Base-by-base conservation (phyloP, 2,888 invertebrate species). In the Epistrophe eligans region DNA sequence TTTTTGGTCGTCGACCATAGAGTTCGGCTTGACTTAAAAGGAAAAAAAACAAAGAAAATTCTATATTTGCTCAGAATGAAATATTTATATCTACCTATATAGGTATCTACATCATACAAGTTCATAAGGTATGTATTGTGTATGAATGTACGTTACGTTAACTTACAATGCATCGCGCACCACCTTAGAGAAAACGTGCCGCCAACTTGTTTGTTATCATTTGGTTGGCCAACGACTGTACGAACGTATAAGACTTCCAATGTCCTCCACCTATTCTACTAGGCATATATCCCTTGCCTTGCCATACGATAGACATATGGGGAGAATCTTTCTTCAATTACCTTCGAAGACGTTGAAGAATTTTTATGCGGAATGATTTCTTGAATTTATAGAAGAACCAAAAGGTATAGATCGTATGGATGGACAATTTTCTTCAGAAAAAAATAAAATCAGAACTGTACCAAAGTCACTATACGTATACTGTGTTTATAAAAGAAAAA, bases 131-230 rank as follows among this genome's bases (percentile, higher is more conserved):
- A 5, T 15, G 11, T 15, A 5, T 43, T 5, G 0, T 15, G 15
- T 1, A 15, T 43, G 43, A 43, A 43, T 15, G 43, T 15, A 15
- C 43, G 43, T 43, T 45, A 45, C n/a, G 15, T 45, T 13, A 45
- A 45, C n/a, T 45, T 45, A 45, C 45, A 50, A 76, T 79, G 79
- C 76, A 76, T 71, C 64, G 73, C 73, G 43, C 62, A 67, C 74
- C 79, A 67, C 70, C 38, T 79, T 58, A 58, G 62, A 77, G 71
- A 72, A 80, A 84, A 80, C 84, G 80, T 80, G 77, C 84, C 79
- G 84, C 84, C 55, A 72, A 77, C 84, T 80, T 72, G 80, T 72
- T 77, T 84, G 76, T 84, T 80, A 80, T 80, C 77, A 72, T 80
- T 77, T 80, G 58, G 60, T 71, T 80, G 84, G 66, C 45, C 71